A percentile compares a stretch with the other conserved stretches of the same genome.
These are phyloP conservation scores for Tautogolabrus adspersus DNA, from an alignment of 2,113 vertebrate genomes.

Conservation along the genomic window DNA sequence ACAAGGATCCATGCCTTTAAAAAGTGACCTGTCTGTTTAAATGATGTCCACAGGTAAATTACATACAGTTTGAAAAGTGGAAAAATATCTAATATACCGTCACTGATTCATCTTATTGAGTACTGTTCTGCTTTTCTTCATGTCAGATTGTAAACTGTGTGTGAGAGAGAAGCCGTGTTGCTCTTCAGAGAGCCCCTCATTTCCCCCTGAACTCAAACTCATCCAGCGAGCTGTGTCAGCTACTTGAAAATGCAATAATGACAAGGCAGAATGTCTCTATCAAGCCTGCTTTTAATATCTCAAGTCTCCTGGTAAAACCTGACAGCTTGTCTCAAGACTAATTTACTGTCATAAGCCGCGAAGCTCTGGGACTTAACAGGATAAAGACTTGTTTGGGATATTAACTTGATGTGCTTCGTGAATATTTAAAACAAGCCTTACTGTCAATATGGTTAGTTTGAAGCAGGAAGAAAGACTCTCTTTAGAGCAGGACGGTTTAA, in stretches of 20 bases:
- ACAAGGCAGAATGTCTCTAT: not conserved
- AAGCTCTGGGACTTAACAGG: not conserved
- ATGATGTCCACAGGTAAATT: too few relatives aligned
- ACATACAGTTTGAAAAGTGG: too few relatives aligned
- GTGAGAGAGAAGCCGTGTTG: not conserved
- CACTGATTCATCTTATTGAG: too few relatives aligned
- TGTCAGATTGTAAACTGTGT: not conserved
- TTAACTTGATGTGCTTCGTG: not conserved
- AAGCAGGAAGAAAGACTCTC: not conserved
- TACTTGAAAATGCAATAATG: constrained; percentile 20
- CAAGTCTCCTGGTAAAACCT: constrained; percentile 38
- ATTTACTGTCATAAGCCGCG: constrained; percentile 8
- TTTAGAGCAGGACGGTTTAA: not conserved
- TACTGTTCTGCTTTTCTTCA: not conserved
- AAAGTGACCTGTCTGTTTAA: too few relatives aligned
- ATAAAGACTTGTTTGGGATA: not conserved
- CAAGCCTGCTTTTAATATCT: constrained; percentile 47
- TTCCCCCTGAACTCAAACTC: constrained; percentile 25
- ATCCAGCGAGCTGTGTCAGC: constrained; percentile 14
- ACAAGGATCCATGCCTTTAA: too few relatives aligned
- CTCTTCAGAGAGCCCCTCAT: constrained; percentile 14
- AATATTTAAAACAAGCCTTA: not conserved
- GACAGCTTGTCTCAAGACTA: constrained; percentile 29
- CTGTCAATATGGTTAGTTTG: not conserved
- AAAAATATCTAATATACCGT: too few relatives aligned